Conservation (phyloP, 2,113 vertebrate genomes). For the Synchiropus splendidus region DNA sequence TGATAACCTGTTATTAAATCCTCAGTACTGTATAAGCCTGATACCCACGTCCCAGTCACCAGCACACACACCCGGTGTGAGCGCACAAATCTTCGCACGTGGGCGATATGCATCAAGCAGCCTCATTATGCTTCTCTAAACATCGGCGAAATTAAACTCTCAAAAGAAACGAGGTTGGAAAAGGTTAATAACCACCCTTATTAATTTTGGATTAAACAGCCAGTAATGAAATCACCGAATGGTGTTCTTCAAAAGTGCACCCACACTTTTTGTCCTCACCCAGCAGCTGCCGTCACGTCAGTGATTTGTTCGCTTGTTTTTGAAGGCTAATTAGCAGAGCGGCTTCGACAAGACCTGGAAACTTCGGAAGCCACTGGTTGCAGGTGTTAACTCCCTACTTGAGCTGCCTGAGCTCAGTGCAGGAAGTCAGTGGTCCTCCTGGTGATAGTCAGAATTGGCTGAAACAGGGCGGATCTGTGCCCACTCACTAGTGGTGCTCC, state of each 20-base stretch:
- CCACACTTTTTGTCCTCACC: constrained; percentile 26
- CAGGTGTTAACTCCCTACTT: no score
- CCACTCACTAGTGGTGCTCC: no score
- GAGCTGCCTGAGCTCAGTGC: no score
- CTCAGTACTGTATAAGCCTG: background rate
- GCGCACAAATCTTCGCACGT: background rate
- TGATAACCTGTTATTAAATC: constrained; percentile 40
- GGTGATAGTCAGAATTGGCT: no score
- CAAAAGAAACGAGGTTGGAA: constrained; percentile 38
- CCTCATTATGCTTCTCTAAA: constrained; percentile 39
- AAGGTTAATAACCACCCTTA: constrained; percentile 55
- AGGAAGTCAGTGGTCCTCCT: no score
- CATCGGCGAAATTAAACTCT: constrained; percentile 36
- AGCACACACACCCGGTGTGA: background rate
- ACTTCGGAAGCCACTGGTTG: constrained; percentile 5
- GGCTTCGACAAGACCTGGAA: constrained; percentile 5
- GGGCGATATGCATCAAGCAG: constrained; percentile 20
- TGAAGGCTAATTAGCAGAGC: constrained; percentile 17
- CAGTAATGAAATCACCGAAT: constrained; percentile 43
- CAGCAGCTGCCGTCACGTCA: constrained; percentile 20
- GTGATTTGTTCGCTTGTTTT: no score
- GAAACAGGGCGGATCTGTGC: no score
- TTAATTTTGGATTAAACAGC: constrained; percentile 56
- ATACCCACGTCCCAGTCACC: constrained; percentile 2
- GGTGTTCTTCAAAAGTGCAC: constrained; percentile 31